A percentile compares a stretch with the other conserved stretches of the same genome.
These are phyloP conservation scores for Ceratosolen fusciceps DNA, from an alignment of 1,140 invertebrate genomes.

Conservation along the genomic window DNA sequence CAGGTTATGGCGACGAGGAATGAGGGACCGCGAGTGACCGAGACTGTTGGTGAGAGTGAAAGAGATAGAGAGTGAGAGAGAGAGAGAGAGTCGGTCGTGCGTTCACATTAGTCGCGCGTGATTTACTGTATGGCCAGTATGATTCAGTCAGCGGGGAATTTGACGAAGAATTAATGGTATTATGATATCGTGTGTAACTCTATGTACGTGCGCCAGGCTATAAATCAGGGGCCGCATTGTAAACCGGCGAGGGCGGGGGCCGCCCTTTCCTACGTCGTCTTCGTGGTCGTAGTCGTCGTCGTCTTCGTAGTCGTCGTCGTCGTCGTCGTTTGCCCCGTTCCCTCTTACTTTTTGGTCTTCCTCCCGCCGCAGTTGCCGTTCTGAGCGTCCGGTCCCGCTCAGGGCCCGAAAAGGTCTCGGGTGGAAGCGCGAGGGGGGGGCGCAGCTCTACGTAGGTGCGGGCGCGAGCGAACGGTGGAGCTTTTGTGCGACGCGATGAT, in stretches of 20 bases:
- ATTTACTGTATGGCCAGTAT: conserved; percentile 70
- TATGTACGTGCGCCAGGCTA: conserved; percentile 68
- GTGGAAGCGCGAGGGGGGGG: not conserved
- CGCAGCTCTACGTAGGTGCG: not conserved
- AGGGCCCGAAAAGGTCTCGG: not conserved
- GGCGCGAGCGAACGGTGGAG: conserved; percentile 14
- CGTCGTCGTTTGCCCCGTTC: not conserved
- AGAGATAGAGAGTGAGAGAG: conserved; percentile 53
- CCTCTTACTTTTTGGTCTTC: not conserved
- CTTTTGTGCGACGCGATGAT: conserved; percentile 20
- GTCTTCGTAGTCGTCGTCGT: not conserved
- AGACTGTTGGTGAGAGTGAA: not conserved
- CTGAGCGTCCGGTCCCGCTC: not conserved
- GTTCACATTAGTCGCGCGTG: conserved; percentile 70
- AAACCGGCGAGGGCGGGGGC: conserved; percentile 60
- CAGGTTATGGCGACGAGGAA: not conserved
- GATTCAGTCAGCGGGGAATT: conserved; percentile 73
- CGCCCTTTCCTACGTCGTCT: conserved; percentile 33
- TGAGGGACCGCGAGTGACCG: conserved; percentile 54
- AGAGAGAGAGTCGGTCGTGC: conserved; percentile 63
- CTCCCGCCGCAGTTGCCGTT: not conserved
- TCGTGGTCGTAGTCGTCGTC: conserved; percentile 9
- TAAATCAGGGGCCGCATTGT: conserved; percentile 72
- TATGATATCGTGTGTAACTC: conserved; percentile 73
- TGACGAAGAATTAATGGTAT: conserved; percentile 74